phyloP scores from a whole-genome alignment of 30 jellyfish, hydroid and myxozoan species.

The Aurelia aurita region DNA sequence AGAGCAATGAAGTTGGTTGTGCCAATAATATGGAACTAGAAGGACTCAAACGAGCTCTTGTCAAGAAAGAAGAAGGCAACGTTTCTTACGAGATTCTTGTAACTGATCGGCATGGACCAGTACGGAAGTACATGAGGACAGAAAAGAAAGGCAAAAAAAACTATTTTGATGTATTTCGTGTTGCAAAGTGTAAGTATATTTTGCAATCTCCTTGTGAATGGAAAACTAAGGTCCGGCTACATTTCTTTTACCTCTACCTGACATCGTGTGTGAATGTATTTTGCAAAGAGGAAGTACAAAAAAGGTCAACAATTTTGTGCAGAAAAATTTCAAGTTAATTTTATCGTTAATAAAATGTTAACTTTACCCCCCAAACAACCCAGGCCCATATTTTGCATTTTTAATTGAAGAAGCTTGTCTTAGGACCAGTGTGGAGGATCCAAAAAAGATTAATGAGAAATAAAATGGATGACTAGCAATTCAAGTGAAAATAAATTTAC shows the following conservation, averaged over 20 bases:
- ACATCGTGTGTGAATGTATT: neutral
- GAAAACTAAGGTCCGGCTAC: neutral
- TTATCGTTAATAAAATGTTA: too few species aligned
- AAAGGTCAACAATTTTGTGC: too few species aligned
- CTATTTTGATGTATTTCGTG: slow-evolving; percentile 20
- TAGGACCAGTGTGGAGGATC: too few species aligned
- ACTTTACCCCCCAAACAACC: too few species aligned
- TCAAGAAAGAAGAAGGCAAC: neutral
- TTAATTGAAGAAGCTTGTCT: too few species aligned
- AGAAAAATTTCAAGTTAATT: too few species aligned
- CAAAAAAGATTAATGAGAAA: too few species aligned
- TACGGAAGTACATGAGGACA: slow-evolving; percentile 13
- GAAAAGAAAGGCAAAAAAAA: slow-evolving; percentile 1
- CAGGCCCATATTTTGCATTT: too few species aligned
- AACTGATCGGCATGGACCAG: slow-evolving; percentile 33
- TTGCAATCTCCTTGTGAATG: neutral
- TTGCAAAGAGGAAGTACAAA: too few species aligned
- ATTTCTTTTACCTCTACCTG: neutral
- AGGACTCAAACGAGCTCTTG: slow-evolving; percentile 5
- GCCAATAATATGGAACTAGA: slow-evolving; percentile 15
- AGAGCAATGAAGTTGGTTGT: slow-evolving; percentile 20
- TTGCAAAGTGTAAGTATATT: slow-evolving; percentile 15
- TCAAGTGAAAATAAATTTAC: too few species aligned
- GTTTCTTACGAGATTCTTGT: neutral
- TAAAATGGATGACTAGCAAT: too few species aligned